Evolutionary conservation across 2,888 invertebrate genomes (phyloP).

Genomic region (Therioaphis trifolii): DNA sequence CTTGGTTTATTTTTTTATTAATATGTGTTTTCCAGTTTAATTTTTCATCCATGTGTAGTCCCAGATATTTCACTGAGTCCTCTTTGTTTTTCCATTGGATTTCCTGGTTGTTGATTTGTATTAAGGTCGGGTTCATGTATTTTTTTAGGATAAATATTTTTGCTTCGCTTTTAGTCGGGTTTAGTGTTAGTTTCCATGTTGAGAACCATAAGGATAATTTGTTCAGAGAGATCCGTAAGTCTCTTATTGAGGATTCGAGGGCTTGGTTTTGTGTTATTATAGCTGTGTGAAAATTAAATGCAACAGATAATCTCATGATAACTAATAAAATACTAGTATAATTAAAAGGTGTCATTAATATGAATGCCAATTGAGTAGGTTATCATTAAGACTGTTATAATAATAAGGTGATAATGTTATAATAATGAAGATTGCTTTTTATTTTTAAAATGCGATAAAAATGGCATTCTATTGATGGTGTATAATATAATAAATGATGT

Average conservation of each 20-base stretch:
- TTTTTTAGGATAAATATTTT: no score
- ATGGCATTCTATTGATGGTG: not conserved
- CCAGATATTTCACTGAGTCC: not conserved
- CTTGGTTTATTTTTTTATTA: no score
- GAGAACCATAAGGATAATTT: no score
- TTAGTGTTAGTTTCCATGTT: no score
- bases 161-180: no score
- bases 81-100: not conserved
- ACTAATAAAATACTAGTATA: no score
- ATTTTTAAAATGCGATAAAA: not conserved
- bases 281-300: no score
- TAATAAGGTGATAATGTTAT: not conserved
- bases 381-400: not conserved
- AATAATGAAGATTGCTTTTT: not conserved
- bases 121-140: no score
- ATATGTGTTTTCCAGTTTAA: no score
- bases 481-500: not conserved
- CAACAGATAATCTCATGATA: no score
- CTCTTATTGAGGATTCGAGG: not conserved
- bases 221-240: no score
- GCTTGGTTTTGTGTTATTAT: not conserved
- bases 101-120: not conserved
- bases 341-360: no score
- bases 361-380: not conserved
- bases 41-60: not conserved